Evolutionary conservation across 35 echinoderm and acorn worm genomes (phyloP).

Genomic region (Strongylocentrotus purpuratus): DNA sequence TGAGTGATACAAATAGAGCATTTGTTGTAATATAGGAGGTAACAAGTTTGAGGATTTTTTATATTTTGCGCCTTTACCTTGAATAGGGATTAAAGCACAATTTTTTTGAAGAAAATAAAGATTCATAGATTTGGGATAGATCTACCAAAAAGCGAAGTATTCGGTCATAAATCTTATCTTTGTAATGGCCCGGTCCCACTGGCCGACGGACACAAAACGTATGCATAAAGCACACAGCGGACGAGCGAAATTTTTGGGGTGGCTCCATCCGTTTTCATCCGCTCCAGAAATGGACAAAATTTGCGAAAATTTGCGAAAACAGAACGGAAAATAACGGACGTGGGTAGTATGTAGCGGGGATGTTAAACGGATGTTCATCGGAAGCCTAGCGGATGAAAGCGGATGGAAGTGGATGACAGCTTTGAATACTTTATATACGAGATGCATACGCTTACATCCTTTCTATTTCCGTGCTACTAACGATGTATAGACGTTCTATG

Average conservation of each 20-base stretch:
- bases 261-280: conserved; percentile 27
- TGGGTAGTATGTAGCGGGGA: too few relatives aligned
- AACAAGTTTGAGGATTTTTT: too few relatives aligned
- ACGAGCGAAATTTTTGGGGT: conserved; percentile 27
- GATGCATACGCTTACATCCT: conserved; percentile 37
- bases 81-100: too few relatives aligned
- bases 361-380: conserved; percentile 31
- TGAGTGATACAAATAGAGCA: too few relatives aligned
- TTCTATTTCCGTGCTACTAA: conserved; percentile 38
- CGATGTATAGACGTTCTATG: conserved; percentile 39
- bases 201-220: conserved; percentile 36
- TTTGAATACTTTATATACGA: conserved; percentile 35
- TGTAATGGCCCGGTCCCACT: conserved; percentile 20
- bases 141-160: too few relatives aligned
- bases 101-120: too few relatives aligned
- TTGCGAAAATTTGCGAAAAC: conserved; percentile 42
- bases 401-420: conserved; percentile 30
- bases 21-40: too few relatives aligned
- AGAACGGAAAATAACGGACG: conserved; percentile 40
- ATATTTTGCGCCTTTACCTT: too few relatives aligned
- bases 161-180: too few relatives aligned
- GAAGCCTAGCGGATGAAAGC: conserved; percentile 26
- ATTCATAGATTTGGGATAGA: too few relatives aligned
- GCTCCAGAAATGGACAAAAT: conserved; percentile 23
- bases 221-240: conserved; percentile 35